These are phyloP conservation scores for Kryptolebias ocellatus DNA, from an alignment of 2,797 vertebrate species.

Conservation along the genomic window DNA sequence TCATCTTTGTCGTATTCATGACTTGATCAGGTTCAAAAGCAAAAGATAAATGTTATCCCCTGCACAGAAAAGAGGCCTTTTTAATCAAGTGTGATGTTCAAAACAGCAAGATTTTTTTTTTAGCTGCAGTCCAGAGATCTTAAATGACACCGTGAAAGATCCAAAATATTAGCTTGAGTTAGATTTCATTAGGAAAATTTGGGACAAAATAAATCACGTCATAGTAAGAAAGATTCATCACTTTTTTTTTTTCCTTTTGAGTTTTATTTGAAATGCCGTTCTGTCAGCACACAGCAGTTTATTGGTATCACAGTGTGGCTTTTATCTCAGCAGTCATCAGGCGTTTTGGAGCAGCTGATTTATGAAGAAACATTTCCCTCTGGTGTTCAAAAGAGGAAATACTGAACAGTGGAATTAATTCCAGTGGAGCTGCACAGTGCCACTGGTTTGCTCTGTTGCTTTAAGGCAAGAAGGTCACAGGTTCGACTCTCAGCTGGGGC, in stretches of 20 bases:
- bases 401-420: neutral
- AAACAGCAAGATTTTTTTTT: neutral
- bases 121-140: neutral
- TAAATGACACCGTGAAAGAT: neutral
- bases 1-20: neutral
- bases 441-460: too few relatives aligned
- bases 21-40: conserved; percentile 8
- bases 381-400: conserved; percentile 32
- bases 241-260: neutral
- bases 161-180: neutral
- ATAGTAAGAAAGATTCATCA: neutral
- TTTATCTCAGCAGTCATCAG: too few relatives aligned
- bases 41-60: neutral
- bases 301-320: neutral
- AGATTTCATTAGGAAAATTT: neutral
- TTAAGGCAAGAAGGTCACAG: too few relatives aligned
- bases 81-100: neutral
- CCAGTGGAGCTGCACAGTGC: too few relatives aligned
- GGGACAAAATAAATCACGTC: neutral
- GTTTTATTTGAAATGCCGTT: neutral
- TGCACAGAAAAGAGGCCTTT: neutral
- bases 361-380: conserved; percentile 37
- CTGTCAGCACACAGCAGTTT: neutral
- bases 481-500: too few relatives aligned
- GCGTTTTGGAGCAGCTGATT: conserved; percentile 3